Percentiles rank a stretch among this genome's conserved stretches.
Conservation (phyloP, 2,113 vertebrate species). For the Aphyosemion australe region DNA sequence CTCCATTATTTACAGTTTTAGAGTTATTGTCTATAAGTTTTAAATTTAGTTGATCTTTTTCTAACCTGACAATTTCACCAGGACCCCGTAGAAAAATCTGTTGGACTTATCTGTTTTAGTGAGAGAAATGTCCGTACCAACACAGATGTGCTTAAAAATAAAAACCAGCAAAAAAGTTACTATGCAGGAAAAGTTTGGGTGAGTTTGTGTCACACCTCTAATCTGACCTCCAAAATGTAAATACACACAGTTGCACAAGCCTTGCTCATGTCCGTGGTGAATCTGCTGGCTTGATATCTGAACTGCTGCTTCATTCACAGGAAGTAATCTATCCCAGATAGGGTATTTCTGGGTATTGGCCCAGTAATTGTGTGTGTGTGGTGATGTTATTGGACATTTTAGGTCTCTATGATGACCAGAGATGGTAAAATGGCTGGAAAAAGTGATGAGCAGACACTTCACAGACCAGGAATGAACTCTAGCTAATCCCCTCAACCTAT, state of each 20-base stretch:
- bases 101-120: too few relatives aligned
- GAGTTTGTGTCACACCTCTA: not conserved
- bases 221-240: not conserved
- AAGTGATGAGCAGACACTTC: conserved; percentile 73
- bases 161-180: not conserved
- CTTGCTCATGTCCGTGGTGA: conserved; percentile 1
- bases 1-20: not conserved
- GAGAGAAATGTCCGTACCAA: too few relatives aligned
- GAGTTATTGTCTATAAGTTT: not conserved
- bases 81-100: too few relatives aligned
- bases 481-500: conserved; percentile 67
- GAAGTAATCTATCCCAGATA: conserved; percentile 62
- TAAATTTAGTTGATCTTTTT: too few relatives aligned
- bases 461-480: conserved; percentile 62
- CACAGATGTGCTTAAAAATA: not conserved
- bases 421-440: conserved; percentile 65
- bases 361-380: conserved; percentile 24
- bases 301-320: conserved; percentile 36
- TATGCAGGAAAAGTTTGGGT: not conserved
- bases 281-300: conserved; percentile 47
- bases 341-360: conserved; percentile 24
- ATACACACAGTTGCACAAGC: not conserved
- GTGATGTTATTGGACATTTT: conserved; percentile 62
- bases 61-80: too few relatives aligned
- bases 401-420: conserved; percentile 56